These are phyloP conservation scores for Thymelicus sylvestris DNA, from an alignment of 2,888 invertebrate genomes.

Conservation along the genomic window DNA sequence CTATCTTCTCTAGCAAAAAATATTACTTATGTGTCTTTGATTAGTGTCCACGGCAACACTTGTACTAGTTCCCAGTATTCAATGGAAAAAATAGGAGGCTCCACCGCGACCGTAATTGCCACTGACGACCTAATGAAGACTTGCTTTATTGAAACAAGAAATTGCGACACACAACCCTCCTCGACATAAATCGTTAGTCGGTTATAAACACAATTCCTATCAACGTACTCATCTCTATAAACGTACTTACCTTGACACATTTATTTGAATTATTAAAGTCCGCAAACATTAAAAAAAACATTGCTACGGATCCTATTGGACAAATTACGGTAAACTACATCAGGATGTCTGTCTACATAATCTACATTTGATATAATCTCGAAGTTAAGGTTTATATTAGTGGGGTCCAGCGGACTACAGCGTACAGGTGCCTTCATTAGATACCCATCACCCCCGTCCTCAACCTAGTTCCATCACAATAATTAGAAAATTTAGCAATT, in stretches of 20 bases:
- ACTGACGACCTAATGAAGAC: conserved; percentile 62
- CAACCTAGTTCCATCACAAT: conserved; percentile 57
- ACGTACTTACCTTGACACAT: conserved; percentile 28
- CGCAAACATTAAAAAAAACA: background rate
- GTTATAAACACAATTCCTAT: conserved; percentile 65
- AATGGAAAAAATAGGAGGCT: conserved; percentile 56
- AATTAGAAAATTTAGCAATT: conserved; percentile 75
- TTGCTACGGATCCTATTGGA: conserved; percentile 1
- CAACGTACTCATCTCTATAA: conserved; percentile 56
- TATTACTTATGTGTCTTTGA: conserved; percentile 45
- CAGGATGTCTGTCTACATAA: conserved; percentile 9
- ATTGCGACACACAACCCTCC: conserved; percentile 66
- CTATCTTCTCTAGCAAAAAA: background rate
- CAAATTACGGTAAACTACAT: conserved; percentile 26
- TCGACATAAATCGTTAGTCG: conserved; percentile 54
- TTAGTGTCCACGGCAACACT: conserved; percentile 70
- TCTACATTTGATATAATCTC: conserved; percentile 42
- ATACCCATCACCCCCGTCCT: conserved; percentile 55
- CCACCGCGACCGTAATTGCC: conserved; percentile 60
- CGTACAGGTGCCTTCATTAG: conserved; percentile 46
- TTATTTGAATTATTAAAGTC: conserved; percentile 13
- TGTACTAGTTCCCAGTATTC: conserved; percentile 70
- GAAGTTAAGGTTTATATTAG: conserved; percentile 44
- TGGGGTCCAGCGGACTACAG: background rate
- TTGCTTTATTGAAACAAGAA: conserved; percentile 76